A percentile compares a stretch with the other conserved stretches of the same genome.
Conservation (phyloP, 2,797 vertebrate genomes). For the Aselliscus stoliczkanus region DNA sequence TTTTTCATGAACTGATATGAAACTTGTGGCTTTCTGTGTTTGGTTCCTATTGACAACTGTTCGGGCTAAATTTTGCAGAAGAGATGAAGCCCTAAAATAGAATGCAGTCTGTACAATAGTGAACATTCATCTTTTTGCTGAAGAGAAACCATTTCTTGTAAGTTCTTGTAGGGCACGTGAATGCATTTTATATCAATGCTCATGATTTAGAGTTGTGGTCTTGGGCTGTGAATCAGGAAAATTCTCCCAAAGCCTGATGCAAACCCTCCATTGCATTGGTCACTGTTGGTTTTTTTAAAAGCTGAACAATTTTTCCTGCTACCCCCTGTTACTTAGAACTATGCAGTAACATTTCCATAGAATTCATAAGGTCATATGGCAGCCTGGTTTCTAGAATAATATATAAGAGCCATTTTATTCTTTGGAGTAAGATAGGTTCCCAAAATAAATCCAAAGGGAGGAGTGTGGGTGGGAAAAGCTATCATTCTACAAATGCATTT, state of each 20-base stretch:
- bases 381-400: conserved; percentile 32
- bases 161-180: background rate
- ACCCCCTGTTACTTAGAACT: background rate
- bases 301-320: background rate
- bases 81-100: background rate
- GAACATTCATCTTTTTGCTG: background rate
- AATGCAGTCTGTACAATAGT: background rate
- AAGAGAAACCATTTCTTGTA: background rate
- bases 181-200: background rate
- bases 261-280: conserved; percentile 30
- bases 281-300: fast-evolving
- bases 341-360: background rate
- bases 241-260: conserved; percentile 45
- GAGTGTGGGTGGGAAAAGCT: background rate
- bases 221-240: conserved; percentile 54
- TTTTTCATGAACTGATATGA: background rate
- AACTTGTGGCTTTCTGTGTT: background rate
- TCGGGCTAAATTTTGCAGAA: background rate
- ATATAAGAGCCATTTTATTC: background rate
- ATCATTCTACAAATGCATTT: conserved; percentile 71
- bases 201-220: conserved; percentile 34
- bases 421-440: conserved; percentile 51
- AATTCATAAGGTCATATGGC: background rate
- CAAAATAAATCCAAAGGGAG: conserved; percentile 56
- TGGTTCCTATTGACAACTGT: background rate